A percentile compares a stretch with the other conserved stretches of the same genome.
phyloP scores from a whole-genome alignment of 2,797 vertebrate genomes.

The Microctenopoma lineatum region DNA sequence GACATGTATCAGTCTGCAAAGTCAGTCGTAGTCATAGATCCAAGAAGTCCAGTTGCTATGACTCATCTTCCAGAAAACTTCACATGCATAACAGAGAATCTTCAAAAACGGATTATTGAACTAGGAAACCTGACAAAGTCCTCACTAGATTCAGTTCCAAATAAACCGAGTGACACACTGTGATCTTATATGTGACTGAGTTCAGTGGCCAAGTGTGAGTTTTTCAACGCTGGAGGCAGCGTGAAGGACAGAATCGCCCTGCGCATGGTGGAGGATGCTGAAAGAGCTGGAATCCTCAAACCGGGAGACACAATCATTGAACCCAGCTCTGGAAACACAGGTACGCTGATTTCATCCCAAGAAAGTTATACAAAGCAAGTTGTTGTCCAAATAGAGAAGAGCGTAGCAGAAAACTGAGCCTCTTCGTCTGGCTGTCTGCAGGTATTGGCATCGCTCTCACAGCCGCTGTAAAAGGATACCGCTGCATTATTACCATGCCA shows the following conservation, averaged over 20 bases:
- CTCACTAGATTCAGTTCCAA: not conserved
- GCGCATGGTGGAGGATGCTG: constrained; percentile 95
- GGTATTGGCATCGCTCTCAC: constrained; percentile 92
- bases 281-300: constrained; percentile 87
- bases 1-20: too few relatives aligned
- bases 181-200: constrained; percentile 6
- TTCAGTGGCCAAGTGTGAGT: constrained; percentile 96
- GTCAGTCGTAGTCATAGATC: too few relatives aligned
- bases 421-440: constrained; percentile 44
- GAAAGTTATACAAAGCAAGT: not conserved
- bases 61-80: too few relatives aligned
- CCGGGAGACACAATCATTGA: constrained; percentile 97
- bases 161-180: not conserved
- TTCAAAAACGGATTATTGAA: too few relatives aligned
- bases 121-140: too few relatives aligned
- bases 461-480: constrained; percentile 93
- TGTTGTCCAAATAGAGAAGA: not conserved
- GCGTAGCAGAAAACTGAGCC: not conserved
- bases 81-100: too few relatives aligned
- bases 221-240: constrained; percentile 94
- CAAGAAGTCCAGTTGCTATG: too few relatives aligned
- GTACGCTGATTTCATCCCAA: constrained; percentile 67
- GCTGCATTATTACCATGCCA: constrained; percentile 92
- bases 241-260: constrained; percentile 96
- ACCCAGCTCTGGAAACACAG: constrained; percentile 97